These are phyloP conservation scores for Stenichneumon culpator DNA, from an alignment of 2,888 invertebrate genomes.

Conservation along the genomic window DNA sequence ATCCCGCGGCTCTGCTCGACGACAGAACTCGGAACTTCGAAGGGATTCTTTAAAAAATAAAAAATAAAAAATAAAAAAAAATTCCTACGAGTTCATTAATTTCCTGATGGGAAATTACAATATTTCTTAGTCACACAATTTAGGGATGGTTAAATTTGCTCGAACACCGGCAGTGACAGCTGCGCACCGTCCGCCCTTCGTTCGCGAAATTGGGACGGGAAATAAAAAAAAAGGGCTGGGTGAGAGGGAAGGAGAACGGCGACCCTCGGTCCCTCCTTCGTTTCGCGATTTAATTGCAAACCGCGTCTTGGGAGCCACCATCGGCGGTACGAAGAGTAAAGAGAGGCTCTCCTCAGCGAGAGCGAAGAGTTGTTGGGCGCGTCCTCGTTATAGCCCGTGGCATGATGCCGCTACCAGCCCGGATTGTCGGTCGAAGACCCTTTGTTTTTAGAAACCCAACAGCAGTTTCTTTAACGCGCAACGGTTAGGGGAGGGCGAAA, in stretches of 20 bases:
- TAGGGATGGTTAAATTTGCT: slow-evolving; percentile 53
- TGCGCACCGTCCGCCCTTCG: slow-evolving; percentile 66
- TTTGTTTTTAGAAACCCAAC: slow-evolving; percentile 56
- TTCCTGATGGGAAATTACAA: slow-evolving; percentile 22
- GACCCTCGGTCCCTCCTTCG: slow-evolving; percentile 69
- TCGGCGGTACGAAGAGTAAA: slow-evolving; percentile 15
- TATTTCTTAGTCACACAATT: slow-evolving; percentile 29
- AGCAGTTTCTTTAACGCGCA: slow-evolving; percentile 51
- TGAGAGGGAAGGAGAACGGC: slow-evolving; percentile 29
- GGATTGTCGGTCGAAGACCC: slow-evolving; percentile 52
- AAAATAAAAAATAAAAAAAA: slow-evolving; percentile 26
- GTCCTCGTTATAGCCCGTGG: slow-evolving; percentile 32
- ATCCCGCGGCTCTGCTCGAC: slow-evolving; percentile 11
- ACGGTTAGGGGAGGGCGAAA: slow-evolving; percentile 25
- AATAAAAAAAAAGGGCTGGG: slow-evolving; percentile 5
- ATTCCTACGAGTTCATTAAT: slow-evolving; percentile 34
- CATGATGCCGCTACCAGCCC: slow-evolving; percentile 8
- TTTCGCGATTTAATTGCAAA: slow-evolving; percentile 79
- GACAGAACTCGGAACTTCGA: slow-evolving; percentile 1
- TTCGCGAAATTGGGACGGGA: slow-evolving; percentile 36
- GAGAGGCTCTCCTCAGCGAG: slow-evolving; percentile 40
- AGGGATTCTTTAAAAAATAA: neutral
- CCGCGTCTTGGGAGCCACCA: slow-evolving; percentile 65
- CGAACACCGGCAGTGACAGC: slow-evolving; percentile 67
- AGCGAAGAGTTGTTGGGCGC: slow-evolving; percentile 57